A percentile compares a stretch with the other conserved stretches of the same genome.
These are phyloP conservation scores for Ericerus pela DNA, from an alignment of 1,140 invertebrate genomes.

Conservation along the genomic window DNA sequence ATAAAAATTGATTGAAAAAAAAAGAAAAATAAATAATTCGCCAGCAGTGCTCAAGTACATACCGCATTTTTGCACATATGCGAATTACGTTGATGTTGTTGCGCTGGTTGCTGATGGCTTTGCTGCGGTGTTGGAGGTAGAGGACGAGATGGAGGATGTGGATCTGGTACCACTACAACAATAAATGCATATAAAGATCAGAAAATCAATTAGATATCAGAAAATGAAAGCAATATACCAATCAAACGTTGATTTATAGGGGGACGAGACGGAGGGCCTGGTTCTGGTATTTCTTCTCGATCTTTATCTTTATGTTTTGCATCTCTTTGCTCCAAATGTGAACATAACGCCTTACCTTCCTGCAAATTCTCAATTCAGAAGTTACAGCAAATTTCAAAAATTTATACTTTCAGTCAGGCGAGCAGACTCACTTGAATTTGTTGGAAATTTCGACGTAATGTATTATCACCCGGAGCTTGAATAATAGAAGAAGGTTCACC, in stretches of 20 bases:
- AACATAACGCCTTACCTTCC: constrained; percentile 53
- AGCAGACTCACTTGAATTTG: constrained; percentile 58
- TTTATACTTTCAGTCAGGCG: no score
- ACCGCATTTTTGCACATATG: constrained; percentile 74
- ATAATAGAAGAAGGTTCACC: constrained; percentile 81
- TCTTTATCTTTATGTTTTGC: constrained; percentile 27
- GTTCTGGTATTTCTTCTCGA: constrained; percentile 48
- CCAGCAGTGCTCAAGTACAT: constrained; percentile 33
- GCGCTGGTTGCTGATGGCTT: constrained; percentile 38
- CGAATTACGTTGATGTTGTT: constrained; percentile 45
- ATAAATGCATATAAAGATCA: no score
- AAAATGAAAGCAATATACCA: constrained; percentile 20
- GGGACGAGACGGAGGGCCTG: constrained; percentile 65
- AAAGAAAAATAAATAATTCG: background rate
- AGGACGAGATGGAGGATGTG: constrained; percentile 51
- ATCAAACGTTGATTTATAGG: constrained; percentile 64
- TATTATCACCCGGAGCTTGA: constrained; percentile 76
- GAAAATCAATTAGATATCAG: background rate
- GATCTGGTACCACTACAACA: constrained; percentile 41
- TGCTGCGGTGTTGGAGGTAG: constrained; percentile 67
- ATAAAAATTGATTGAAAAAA: no score
- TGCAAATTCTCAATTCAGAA: constrained; percentile 16
- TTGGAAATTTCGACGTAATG: constrained; percentile 87
- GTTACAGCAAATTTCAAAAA: no score
- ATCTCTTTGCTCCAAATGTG: constrained; percentile 37